A percentile compares a stretch with the other conserved stretches of the same genome.
Conservation (phyloP, 2,797 vertebrate genomes). For the Clamator glandarius region DNA sequence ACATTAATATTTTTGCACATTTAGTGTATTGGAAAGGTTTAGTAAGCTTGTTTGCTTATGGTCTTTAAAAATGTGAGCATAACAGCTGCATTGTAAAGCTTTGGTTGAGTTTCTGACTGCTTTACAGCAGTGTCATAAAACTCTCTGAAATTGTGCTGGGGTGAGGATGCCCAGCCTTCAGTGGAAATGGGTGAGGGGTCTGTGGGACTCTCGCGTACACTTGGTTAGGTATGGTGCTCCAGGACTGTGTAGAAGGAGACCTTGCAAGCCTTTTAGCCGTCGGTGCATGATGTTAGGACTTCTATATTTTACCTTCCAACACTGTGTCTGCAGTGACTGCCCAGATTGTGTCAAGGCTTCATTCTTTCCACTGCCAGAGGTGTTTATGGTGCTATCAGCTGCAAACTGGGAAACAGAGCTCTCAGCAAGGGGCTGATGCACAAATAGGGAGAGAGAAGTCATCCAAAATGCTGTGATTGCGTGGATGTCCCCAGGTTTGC, state of each 20-base stretch:
- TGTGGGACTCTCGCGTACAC: fast-evolving
- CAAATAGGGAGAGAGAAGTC: neutral
- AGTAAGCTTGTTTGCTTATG: neutral
- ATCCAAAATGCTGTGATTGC: neutral
- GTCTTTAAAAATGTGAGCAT: neutral
- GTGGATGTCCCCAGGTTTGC: neutral
- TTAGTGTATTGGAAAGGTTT: neutral
- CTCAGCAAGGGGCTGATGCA: neutral
- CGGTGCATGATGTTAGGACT: neutral
- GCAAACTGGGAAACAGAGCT: neutral
- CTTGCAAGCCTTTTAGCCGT: neutral
- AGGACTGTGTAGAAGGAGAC: neutral
- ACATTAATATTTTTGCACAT: neutral
- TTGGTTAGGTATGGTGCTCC: neutral
- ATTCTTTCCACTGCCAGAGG: conserved; percentile 48
- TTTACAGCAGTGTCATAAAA: neutral
- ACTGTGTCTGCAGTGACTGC: neutral
- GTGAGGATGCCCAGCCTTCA: neutral
- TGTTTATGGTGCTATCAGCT: neutral
- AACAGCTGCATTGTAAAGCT: neutral
- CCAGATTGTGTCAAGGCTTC: neutral
- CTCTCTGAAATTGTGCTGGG: neutral
- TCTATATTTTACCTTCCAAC: neutral
- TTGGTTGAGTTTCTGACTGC: neutral
- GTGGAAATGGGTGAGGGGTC: neutral